A percentile compares a stretch with the other conserved stretches of the same genome.
These are phyloP conservation scores for Choloepus hoffmanni DNA, from an alignment of 2,113 vertebrate genomes.

Conservation along the genomic window DNA sequence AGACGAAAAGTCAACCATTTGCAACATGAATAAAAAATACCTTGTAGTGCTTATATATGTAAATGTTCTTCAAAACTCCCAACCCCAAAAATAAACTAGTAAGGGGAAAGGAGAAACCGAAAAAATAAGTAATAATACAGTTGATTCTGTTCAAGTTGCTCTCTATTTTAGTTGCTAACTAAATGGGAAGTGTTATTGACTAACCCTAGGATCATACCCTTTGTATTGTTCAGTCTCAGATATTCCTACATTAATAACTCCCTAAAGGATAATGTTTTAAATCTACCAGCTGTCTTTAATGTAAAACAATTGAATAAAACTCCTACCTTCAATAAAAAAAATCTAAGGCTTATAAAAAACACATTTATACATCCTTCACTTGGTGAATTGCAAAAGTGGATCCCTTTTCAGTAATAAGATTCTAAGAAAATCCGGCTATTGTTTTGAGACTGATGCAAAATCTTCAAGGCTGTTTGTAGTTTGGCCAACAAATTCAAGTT, in stretches of 20 bases:
- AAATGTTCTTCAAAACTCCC: background rate
- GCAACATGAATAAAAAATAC: background rate
- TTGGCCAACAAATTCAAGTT: background rate
- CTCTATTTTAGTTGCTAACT: background rate
- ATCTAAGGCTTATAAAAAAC: conserved; percentile 3
- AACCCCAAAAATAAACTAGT: background rate
- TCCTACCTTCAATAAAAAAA: conserved; percentile 19
- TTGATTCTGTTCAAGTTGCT: background rate
- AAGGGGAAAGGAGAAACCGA: background rate
- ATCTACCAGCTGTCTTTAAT: conserved; percentile 40
- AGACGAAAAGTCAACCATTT: background rate
- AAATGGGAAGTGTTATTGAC: background rate
- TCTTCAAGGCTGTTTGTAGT: background rate
- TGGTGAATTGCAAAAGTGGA: background rate
- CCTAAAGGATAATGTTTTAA: background rate
- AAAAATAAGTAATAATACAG: background rate
- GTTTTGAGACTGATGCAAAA: background rate
- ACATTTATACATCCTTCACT: background rate
- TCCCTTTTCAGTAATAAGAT: background rate
- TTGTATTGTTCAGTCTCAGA: background rate
- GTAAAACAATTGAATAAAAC: conserved; percentile 8
- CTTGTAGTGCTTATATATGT: background rate
- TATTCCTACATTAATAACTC: background rate
- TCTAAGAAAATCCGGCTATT: background rate
- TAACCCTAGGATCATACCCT: background rate